phyloP scores from a whole-genome alignment of 1,140 invertebrate genomes.

The Mylabris phalerata region DNA sequence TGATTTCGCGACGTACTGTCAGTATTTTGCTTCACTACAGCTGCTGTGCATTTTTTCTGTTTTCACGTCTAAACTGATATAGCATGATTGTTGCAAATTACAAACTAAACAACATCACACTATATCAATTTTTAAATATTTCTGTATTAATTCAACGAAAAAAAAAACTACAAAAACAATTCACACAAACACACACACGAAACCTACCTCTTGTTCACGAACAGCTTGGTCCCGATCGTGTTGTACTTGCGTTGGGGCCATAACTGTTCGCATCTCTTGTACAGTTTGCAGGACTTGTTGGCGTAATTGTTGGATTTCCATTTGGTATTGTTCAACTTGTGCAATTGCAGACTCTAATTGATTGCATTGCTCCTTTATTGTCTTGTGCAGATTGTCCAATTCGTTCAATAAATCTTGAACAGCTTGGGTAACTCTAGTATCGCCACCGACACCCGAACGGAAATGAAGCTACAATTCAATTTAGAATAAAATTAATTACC shows the following conservation, averaged over 20 bases:
- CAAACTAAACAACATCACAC: not conserved
- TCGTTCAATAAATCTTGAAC: constrained; percentile 62
- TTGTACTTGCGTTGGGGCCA: constrained; percentile 73
- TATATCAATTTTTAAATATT: not conserved
- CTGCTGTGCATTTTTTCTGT: constrained; percentile 14
- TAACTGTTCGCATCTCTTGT: constrained; percentile 72
- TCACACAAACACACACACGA: constrained; percentile 16
- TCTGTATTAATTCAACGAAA: not conserved
- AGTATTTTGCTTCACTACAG: constrained; percentile 5
- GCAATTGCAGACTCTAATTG: constrained; percentile 70
- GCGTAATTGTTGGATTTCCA: constrained; percentile 78
- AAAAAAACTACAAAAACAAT: constrained; percentile 1
- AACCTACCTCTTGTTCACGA: constrained; percentile 85
- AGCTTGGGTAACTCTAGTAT: constrained; percentile 64
- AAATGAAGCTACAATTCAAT: constrained; percentile 66
- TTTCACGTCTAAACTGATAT: not conserved
- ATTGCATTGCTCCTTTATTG: constrained; percentile 62
- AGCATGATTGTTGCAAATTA: not conserved
- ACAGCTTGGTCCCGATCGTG: constrained; percentile 77
- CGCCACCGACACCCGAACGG: constrained; percentile 71
- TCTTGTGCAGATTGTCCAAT: constrained; percentile 58
- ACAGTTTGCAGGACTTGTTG: constrained; percentile 78
- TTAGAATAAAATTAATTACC: not conserved
- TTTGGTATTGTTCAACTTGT: constrained; percentile 81
- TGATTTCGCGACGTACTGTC: not conserved